Evolutionary conservation across 2,113 vertebrate species (phyloP).

Genomic region (Dasyornis broadbenti): DNA sequence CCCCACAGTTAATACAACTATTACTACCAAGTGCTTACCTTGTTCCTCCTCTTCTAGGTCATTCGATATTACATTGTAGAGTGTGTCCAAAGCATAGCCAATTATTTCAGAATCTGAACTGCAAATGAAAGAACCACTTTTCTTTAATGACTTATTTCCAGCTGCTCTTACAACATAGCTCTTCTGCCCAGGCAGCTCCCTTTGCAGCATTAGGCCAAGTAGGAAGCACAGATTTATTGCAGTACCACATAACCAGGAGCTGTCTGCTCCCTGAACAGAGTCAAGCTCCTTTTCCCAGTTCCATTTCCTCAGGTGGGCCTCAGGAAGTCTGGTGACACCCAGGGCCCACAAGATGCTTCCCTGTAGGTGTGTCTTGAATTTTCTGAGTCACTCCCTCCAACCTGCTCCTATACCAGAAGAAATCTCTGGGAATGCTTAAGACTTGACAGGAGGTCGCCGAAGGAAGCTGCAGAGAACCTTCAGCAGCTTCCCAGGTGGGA

Average conservation of each 20-base stretch:
- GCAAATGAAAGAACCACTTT: constrained; percentile 56
- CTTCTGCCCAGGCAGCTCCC: not conserved
- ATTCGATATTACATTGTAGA: constrained; percentile 95
- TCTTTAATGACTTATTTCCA: constrained; percentile 35
- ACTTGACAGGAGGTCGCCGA: not conserved
- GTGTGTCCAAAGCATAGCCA: constrained; percentile 95
- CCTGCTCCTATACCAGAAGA: not conserved
- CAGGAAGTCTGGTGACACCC: not conserved
- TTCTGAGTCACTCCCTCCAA: not conserved
- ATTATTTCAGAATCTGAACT: constrained; percentile 98
- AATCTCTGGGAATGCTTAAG: not conserved
- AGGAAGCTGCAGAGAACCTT: not conserved
- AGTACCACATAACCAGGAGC: not conserved
- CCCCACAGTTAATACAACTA: not conserved
- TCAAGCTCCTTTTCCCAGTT: not conserved
- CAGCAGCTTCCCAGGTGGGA: too few relatives aligned
- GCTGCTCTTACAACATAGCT: not conserved
- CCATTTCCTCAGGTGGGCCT: not conserved
- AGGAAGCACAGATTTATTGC: not conserved
- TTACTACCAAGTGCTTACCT: constrained; percentile 75
- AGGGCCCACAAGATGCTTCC: not conserved
- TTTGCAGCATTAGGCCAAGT: not conserved
- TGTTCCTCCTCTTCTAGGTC: constrained; percentile 93
- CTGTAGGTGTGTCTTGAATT: accelerated
- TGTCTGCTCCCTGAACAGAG: not conserved